These are phyloP conservation scores for Cyrtonyx montezumae DNA, from an alignment of 2,113 vertebrate genomes.

Conservation along the genomic window DNA sequence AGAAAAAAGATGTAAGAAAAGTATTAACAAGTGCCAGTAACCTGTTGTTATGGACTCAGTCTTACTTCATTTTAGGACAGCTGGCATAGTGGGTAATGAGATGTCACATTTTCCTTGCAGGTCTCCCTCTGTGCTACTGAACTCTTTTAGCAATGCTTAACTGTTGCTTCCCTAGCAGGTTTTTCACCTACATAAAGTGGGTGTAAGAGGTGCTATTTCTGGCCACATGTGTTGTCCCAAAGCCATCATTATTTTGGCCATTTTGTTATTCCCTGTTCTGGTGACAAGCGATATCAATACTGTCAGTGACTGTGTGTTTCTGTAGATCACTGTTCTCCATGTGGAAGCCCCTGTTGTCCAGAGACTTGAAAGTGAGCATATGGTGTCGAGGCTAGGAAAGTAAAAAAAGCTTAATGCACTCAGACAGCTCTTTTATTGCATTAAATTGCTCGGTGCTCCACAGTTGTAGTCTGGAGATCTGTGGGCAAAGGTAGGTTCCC, in stretches of 20 bases:
- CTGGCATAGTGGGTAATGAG: neutral
- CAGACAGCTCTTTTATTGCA: neutral
- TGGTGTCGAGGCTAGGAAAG: neutral
- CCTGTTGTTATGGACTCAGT: neutral
- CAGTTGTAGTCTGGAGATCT: neutral
- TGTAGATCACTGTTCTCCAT: neutral
- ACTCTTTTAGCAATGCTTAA: neutral
- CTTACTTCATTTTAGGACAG: neutral
- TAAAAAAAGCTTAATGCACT: neutral
- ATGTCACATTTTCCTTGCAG: neutral
- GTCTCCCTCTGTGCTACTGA: neutral
- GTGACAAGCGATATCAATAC: neutral
- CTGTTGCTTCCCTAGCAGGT: neutral
- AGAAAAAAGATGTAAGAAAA: neutral
- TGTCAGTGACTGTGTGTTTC: neutral
- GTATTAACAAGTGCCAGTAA: neutral
- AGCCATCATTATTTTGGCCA: neutral
- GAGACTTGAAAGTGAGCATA: neutral
- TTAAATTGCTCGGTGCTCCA: neutral
- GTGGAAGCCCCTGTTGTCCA: neutral
- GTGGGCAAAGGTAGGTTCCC: slow-evolving; percentile 23
- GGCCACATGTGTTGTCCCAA: neutral
- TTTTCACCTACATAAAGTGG: neutral
- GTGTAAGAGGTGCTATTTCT: neutral
- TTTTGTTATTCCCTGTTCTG: neutral